Evolutionary conservation across 1,140 invertebrate genomes (phyloP), one percentile per base, ranked within the genome.

Genomic region (Drosophila micromelanica): DNA sequence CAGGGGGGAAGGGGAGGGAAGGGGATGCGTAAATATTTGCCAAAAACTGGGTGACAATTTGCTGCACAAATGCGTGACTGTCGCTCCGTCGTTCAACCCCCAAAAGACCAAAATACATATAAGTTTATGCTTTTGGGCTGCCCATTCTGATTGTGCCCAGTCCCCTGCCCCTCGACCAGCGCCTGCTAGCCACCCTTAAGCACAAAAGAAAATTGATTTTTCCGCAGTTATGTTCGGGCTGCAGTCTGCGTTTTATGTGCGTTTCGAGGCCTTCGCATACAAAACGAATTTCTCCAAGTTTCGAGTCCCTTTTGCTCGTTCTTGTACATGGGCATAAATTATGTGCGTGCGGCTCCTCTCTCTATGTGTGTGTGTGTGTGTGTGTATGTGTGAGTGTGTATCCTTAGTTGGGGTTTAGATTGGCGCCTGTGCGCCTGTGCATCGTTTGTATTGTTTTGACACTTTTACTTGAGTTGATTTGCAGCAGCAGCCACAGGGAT

Each of bases 191-290:
- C 70, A 73, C 70, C 74, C 76, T 64, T 73, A 72, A 75, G 78
- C 74, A 77, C 74, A 65, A 82, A 87, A 90, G 85, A 87, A 87
- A 87, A 87, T 87, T 87, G 82, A 89, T 87, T 87, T 87, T 87
- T 87, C 76, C 78, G 79, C 84, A 78, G 74, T 86, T 85, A 64
- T 51, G 37, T 64, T 79, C 62, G 65, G 55, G 65, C 73, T 87
- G 82, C 82, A 85, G 81, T 87, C 81, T 85, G 81, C 81, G 81
- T 86, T 86, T 86, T 87, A 86, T 86, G 81, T 87, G 80, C 76
- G 76, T 55, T 64, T 43, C 40, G 51, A 54, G 51, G 51, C 42
- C 42, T 30, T 27, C 27, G 27, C 27, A 27, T 6, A 27, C 27
- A 6, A 27, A 27, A 27, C 63, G 63, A 54, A 67, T 43, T 60